Percentiles rank a stretch among this genome's conserved stretches.
These are phyloP conservation scores for Drosophila suboccidentalis DNA, from an alignment of 2,888 invertebrate species.

Conservation along the genomic window DNA sequence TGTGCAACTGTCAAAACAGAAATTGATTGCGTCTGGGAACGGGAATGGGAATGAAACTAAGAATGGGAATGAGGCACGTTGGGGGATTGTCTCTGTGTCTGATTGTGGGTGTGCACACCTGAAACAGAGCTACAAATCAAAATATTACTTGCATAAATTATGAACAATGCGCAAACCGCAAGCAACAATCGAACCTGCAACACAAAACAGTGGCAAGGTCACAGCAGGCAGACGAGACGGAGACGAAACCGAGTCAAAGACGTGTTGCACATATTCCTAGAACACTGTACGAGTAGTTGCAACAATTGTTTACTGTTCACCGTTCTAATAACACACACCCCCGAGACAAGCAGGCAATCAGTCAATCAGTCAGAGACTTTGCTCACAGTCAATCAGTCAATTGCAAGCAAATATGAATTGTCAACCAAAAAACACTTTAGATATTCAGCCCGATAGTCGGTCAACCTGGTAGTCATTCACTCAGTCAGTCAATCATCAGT, in stretches of 20 bases:
- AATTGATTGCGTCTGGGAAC: constrained; percentile 76
- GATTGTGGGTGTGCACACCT: constrained; percentile 51
- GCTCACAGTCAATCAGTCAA: background rate
- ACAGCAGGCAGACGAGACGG: constrained; percentile 23
- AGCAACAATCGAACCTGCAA: constrained; percentile 43
- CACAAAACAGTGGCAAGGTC: constrained; percentile 70
- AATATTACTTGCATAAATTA: constrained; percentile 80
- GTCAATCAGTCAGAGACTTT: background rate
- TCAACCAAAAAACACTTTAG: background rate
- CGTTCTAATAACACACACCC: constrained; percentile 48
- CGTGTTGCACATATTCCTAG: constrained; percentile 53
- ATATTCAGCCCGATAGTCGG: too few relatives aligned
- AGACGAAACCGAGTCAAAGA: background rate
- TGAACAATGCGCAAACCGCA: constrained; percentile 62
- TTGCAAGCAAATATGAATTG: too few relatives aligned
- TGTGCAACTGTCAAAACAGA: constrained; percentile 75
- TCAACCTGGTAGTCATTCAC: background rate
- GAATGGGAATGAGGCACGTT: background rate
- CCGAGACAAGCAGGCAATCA: constrained; percentile 8
- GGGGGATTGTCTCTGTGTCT: constrained; percentile 1
- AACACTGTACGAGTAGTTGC: constrained; percentile 25
- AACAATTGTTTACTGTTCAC: constrained; percentile 29
- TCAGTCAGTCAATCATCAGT: background rate
- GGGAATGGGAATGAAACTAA: constrained; percentile 48
- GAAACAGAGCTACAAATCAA: constrained; percentile 60